Conservation (phyloP, 1,140 invertebrate genomes). For the Papilio polytes region DNA sequence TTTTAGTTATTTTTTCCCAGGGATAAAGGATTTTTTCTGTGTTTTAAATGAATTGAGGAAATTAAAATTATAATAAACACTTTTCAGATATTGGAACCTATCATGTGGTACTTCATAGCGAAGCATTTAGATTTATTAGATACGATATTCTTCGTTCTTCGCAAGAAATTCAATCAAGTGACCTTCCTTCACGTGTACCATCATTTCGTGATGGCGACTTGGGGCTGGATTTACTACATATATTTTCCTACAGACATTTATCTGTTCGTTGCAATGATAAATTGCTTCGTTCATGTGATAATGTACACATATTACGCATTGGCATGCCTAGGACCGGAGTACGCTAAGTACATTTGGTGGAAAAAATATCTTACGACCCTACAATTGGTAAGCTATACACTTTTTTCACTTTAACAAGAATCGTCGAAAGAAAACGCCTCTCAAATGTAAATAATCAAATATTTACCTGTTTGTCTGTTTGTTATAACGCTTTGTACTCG, state of each 20-base stretch:
- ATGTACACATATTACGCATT: slow-evolving; percentile 95
- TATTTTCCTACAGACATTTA: slow-evolving; percentile 80
- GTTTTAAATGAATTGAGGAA: no score
- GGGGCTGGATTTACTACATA: slow-evolving; percentile 78
- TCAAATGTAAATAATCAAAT: not conserved
- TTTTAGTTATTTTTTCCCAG: no score
- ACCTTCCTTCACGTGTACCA: slow-evolving; percentile 90
- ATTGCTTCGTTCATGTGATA: slow-evolving; percentile 88
- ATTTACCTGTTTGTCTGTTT: not conserved
- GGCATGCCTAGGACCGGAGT: slow-evolving; percentile 90
- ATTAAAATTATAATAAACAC: not conserved
- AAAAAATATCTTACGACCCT: slow-evolving; percentile 93
- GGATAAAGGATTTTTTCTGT: no score
- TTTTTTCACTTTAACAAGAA: not conserved
- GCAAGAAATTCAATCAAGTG: slow-evolving; percentile 91
- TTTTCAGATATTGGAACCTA: not conserved
- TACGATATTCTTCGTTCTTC: slow-evolving; percentile 92
- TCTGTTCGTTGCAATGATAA: slow-evolving; percentile 84
- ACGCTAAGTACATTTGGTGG: slow-evolving; percentile 90
- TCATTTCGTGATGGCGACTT: slow-evolving; percentile 85
- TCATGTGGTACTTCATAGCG: slow-evolving; percentile 68
- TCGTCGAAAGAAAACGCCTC: no score
- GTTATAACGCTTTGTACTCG: not conserved
- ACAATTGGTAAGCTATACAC: slow-evolving; percentile 85
- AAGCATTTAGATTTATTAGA: slow-evolving; percentile 88